Conservation (phyloP, 2,888 invertebrate species). For the Metalampra italica region DNA sequence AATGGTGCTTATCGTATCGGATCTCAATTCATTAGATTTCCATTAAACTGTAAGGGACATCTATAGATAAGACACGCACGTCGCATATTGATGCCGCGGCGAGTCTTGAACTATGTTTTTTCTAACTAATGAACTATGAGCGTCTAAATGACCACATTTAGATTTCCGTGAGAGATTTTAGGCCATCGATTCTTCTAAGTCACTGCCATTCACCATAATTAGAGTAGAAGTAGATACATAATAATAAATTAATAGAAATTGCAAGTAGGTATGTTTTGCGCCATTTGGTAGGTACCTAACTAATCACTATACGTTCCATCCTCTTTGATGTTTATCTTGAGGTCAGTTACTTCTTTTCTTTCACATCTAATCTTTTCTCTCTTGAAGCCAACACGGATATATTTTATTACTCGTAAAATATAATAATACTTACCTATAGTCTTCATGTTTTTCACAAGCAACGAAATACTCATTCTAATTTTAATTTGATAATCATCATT, state of each 20-base stretch:
- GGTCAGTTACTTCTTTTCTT: not conserved
- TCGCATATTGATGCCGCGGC: conserved; percentile 59
- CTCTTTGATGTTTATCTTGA: not conserved
- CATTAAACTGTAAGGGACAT: conserved; percentile 67
- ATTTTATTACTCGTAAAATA: no score
- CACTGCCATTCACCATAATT: not conserved
- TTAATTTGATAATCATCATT: no score
- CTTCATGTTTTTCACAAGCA: no score
- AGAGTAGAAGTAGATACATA: no score
- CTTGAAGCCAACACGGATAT: no score
- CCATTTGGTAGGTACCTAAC: no score
- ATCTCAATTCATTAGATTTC: conserved; percentile 72
- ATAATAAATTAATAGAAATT: no score
- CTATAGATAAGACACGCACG: conserved; percentile 57
- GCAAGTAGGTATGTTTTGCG: no score
- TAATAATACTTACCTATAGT: no score
- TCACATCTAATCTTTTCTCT: no score
- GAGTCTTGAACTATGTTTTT: conserved; percentile 43
- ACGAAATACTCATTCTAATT: no score
- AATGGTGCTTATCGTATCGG: conserved; percentile 69
- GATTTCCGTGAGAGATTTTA: conserved; percentile 51
- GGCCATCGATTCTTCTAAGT: conserved; percentile 31
- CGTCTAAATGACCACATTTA: conserved; percentile 60
- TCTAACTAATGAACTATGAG: conserved; percentile 48
- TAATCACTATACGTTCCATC: not conserved